These are phyloP conservation scores for Notamacropus eugenii DNA, from an alignment of 2,797 vertebrate genomes.

Conservation along the genomic window DNA sequence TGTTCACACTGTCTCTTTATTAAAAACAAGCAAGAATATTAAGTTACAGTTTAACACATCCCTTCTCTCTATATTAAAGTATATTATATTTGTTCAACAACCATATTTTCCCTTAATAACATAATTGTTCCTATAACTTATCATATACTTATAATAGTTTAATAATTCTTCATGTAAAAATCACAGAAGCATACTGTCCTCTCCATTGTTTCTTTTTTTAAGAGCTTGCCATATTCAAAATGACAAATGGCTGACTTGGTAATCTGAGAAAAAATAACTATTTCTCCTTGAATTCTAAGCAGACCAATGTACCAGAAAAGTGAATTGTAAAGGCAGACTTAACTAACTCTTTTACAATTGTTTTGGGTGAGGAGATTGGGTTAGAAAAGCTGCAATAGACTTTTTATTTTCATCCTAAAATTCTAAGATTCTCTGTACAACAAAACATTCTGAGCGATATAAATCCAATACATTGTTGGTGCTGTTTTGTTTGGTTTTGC, in stretches of 20 bases:
- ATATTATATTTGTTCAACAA: neutral
- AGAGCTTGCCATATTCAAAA: neutral
- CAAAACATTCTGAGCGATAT: neutral
- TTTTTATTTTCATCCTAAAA: neutral
- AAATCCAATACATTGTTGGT: neutral
- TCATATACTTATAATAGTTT: too few species aligned
- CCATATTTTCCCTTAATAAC: neutral
- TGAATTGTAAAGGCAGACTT: neutral
- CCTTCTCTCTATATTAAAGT: too few species aligned
- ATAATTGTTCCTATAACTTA: neutral
- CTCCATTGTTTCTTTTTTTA: too few species aligned
- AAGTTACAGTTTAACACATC: neutral
- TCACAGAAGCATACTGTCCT: neutral
- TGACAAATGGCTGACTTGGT: neutral
- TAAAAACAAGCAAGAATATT: neutral
- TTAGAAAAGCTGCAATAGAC: neutral
- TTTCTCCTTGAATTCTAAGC: neutral
- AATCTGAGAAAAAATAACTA: neutral
- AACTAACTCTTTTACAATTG: neutral
- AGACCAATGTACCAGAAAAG: neutral
- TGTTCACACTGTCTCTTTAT: neutral
- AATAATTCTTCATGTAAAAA: neutral
- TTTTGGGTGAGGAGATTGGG: neutral
- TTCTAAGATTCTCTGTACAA: too few species aligned
- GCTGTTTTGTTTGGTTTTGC: neutral